These are phyloP conservation scores for Cyanoliseus patagonus DNA, from an alignment of 2,113 vertebrate genomes.

Conservation along the genomic window DNA sequence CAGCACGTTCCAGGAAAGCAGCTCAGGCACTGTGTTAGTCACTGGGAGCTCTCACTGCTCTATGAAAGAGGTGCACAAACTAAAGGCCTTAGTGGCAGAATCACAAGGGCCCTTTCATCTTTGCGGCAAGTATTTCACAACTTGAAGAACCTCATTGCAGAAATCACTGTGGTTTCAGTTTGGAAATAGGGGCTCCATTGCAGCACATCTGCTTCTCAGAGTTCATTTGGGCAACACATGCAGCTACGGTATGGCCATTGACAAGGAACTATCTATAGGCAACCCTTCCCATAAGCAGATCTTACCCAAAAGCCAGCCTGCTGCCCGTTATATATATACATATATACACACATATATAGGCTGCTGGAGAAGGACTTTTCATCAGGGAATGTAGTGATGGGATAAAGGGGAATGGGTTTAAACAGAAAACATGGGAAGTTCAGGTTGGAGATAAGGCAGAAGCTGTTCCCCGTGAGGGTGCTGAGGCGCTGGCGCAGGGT, in stretches of 20 bases:
- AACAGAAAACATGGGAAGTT: neutral
- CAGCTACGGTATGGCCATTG: neutral
- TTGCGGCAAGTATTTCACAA: neutral
- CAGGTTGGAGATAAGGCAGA: neutral
- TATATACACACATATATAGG: neutral
- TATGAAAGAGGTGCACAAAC: neutral
- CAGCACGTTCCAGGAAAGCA: neutral
- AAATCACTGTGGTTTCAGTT: too few species aligned
- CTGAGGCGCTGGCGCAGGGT: neutral
- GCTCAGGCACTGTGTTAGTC: accelerated
- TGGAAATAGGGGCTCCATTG: neutral
- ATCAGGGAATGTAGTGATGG: neutral
- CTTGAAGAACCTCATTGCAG: neutral
- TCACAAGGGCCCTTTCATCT: neutral
- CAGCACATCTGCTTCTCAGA: accelerated
- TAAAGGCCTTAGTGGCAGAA: neutral
- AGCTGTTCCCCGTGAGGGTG: neutral
- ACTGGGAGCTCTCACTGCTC: accelerated
- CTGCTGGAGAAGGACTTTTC: neutral
- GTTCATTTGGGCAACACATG: neutral
- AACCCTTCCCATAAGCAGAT: neutral
- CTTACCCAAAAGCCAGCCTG: neutral
- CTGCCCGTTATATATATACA: neutral
- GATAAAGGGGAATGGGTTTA: neutral
- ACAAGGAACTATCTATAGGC: neutral